These are phyloP conservation scores for Sphinx pinastri DNA, from an alignment of 2,888 invertebrate species.

Conservation along the genomic window DNA sequence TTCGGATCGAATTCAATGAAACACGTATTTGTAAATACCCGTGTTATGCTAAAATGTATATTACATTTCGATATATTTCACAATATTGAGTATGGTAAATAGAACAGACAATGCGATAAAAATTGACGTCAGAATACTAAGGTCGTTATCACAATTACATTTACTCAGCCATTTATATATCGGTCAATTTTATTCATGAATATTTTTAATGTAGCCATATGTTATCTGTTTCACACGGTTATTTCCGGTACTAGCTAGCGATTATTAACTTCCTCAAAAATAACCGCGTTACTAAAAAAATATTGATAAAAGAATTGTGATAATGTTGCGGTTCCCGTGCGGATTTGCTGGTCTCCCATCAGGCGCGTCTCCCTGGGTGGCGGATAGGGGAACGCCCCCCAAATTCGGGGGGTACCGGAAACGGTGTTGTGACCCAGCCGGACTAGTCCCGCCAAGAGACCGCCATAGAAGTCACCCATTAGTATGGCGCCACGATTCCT, in stretches of 20 bases:
- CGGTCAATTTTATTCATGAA: conserved; percentile 15
- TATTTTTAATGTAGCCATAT: background rate
- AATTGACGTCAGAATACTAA: background rate
- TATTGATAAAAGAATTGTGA: conserved; percentile 9
- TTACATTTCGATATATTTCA: no score
- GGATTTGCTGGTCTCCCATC: no score
- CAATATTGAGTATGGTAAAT: no score
- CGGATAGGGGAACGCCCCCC: no score
- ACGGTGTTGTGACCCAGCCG: no score
- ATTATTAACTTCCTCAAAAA: background rate
- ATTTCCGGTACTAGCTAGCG: background rate
- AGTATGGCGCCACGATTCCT: no score
- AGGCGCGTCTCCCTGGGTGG: no score
- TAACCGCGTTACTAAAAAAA: conserved; percentile 1
- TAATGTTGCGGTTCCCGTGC: background rate
- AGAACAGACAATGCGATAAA: no score
- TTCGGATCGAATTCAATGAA: background rate
- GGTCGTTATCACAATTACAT: background rate
- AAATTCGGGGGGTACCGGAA: no score
- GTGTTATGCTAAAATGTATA: background rate
- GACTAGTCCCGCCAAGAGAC: no score
- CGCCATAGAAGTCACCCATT: no score
- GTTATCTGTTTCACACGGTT: background rate
- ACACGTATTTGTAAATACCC: background rate
- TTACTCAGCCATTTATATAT: background rate